Evolutionary conservation across 2,113 vertebrate genomes (phyloP).

Genomic region (Ictalurus punctatus): DNA sequence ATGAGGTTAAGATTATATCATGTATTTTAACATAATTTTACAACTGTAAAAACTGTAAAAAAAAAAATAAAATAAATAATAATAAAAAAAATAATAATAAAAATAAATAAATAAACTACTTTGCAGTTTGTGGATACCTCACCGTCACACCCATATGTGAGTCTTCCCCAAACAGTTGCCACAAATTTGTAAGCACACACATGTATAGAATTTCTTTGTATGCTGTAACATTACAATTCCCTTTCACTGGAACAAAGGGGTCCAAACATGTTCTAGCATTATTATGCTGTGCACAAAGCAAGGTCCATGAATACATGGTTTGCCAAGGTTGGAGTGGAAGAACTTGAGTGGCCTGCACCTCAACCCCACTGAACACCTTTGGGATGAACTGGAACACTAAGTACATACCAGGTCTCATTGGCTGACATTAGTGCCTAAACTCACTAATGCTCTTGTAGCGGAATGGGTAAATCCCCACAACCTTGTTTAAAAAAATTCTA

Average conservation of each 20-base stretch:
- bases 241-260: not conserved
- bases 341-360: not conserved
- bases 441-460: not conserved
- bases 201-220: not conserved
- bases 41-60: too few relatives aligned
- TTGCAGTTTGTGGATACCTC: not conserved
- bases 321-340: not conserved
- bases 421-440: not conserved
- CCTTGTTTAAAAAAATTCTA: not conserved
- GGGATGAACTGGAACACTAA: not conserved
- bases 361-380: not conserved
- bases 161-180: not conserved
- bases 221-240: not conserved
- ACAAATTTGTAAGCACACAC: not conserved
- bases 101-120: too few relatives aligned
- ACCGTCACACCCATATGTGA: not conserved
- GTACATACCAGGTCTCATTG: not conserved
- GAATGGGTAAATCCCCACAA: not conserved
- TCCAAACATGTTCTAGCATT: not conserved
- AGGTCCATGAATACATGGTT: not conserved
- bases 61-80: too few relatives aligned
- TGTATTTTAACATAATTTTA: not conserved
- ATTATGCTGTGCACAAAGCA: not conserved
- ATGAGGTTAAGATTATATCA: not conserved
- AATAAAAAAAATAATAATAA: too few relatives aligned